Evolutionary conservation across 2,797 vertebrate genomes (phyloP).

Genomic region (Argentina silus): DNA sequence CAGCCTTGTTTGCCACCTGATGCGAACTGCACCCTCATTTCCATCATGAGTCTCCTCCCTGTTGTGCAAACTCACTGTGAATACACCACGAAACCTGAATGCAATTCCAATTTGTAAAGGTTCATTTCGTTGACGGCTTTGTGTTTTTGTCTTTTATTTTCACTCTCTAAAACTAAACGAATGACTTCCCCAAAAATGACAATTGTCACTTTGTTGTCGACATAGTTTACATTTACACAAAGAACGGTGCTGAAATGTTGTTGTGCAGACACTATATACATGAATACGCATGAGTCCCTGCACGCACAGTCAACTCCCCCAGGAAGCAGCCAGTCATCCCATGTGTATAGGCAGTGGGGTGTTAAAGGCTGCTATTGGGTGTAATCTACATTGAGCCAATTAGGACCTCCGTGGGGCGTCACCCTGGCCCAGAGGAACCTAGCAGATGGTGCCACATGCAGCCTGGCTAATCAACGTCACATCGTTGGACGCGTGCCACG

Average conservation of each 20-base stretch:
- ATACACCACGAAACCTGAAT: conserved; percentile 4
- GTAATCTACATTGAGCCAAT: conserved; percentile 79
- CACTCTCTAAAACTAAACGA: background rate
- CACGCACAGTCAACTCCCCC: conserved; percentile 46
- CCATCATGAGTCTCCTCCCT: conserved; percentile 42
- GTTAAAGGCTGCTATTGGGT: conserved; percentile 27
- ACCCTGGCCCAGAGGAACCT: conserved; percentile 58
- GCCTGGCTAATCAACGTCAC: conserved; percentile 61
- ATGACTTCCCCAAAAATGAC: too few relatives aligned
- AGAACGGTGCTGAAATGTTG: too few relatives aligned
- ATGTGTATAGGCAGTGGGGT: conserved; percentile 52
- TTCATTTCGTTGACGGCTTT: background rate
- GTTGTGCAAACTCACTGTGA: conserved; percentile 46
- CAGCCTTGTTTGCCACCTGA: conserved; percentile 53
- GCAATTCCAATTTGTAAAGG: background rate
- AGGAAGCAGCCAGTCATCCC: conserved; percentile 52
- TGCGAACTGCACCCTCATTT: conserved; percentile 66
- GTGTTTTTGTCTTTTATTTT: background rate
- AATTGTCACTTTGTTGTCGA: too few relatives aligned
- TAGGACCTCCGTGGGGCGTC: conserved; percentile 67
- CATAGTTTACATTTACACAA: background rate
- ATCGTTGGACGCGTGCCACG: conserved; percentile 62
- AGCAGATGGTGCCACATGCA: conserved; percentile 70
- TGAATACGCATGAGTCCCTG: conserved; percentile 23
- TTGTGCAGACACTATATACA: background rate